A percentile compares a stretch with the other conserved stretches of the same genome.
These are phyloP conservation scores for Tenthredo mesomela DNA, from an alignment of 2,888 invertebrate genomes.

Conservation along the genomic window DNA sequence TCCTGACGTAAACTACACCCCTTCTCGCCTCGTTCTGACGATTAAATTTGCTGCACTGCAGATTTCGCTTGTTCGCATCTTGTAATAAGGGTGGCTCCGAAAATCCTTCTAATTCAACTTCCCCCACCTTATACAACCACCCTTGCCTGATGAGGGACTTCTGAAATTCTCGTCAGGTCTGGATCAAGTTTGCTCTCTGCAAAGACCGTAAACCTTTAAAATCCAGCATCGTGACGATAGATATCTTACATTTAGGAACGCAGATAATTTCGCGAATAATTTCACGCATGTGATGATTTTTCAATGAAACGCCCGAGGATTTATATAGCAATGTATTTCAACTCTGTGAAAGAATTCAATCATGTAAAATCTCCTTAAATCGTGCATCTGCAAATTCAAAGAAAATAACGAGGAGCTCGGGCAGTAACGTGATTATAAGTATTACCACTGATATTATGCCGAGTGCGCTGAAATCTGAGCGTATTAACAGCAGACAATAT, in stretches of 20 bases:
- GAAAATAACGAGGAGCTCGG: not conserved
- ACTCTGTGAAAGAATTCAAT: not conserved
- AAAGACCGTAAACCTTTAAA: not conserved
- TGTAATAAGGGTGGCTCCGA: not conserved
- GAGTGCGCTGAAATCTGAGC: conserved; percentile 16
- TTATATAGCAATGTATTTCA: not conserved
- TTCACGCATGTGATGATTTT: not conserved
- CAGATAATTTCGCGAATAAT: not conserved
- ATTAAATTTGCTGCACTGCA: conserved; percentile 38
- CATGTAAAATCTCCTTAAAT: not conserved
- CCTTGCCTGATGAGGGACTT: not conserved
- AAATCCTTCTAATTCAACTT: conserved; percentile 29
- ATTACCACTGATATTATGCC: not conserved
- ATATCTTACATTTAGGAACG: not conserved
- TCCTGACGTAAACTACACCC: not conserved
- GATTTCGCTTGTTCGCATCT: conserved; percentile 31
- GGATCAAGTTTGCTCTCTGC: not conserved
- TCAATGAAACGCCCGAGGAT: not conserved
- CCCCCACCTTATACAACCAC: not conserved
- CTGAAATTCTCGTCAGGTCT: conserved; percentile 12
- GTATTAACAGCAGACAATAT: conserved; percentile 19
- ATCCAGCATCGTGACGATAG: not conserved
- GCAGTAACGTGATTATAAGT: not conserved
- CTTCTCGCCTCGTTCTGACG: not conserved
- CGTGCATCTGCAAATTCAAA: not conserved